phyloP scores from a whole-genome alignment of 2,888 invertebrate genomes.

The Dichetophora obliterata region DNA sequence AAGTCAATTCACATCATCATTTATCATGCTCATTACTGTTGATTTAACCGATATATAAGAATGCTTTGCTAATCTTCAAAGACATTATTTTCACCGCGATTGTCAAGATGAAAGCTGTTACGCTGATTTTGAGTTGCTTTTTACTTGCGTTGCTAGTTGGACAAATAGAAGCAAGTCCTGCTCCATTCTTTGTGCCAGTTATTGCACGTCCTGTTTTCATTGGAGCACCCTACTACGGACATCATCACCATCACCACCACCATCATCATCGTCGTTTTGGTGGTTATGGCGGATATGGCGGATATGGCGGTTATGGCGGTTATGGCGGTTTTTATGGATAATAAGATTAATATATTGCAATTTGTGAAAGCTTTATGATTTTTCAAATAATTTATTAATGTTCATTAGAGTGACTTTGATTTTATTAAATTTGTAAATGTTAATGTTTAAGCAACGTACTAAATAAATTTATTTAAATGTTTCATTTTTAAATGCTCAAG shows the following conservation, averaged over 20 bases:
- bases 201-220: conserved; percentile 37
- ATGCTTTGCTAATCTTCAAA: conserved; percentile 14
- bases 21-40: background rate
- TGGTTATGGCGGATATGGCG: conserved; percentile 31
- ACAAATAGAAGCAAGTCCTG: conserved; percentile 40
- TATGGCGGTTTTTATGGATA: conserved; percentile 21
- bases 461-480: no score
- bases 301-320: conserved; percentile 40
- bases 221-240: conserved; percentile 37
- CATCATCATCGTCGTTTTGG: conserved; percentile 37
- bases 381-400: no score
- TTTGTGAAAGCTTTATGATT: no score
- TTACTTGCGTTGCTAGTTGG: conserved; percentile 27
- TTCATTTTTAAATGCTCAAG: no score
- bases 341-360: background rate
- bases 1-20: background rate
- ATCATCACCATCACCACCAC: conserved; percentile 40
- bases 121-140: conserved; percentile 33
- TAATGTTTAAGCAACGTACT: no score
- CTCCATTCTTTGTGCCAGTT: conserved; percentile 40
- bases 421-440: no score
- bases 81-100: conserved; percentile 26
- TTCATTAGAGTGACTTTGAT: no score
- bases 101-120: conserved; percentile 47
- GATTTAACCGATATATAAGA: conserved; percentile 6